Evolutionary conservation across 2,113 vertebrate species (phyloP), one percentile per base, ranked within the genome.

Genomic region (Mus spicilegus): DNA sequence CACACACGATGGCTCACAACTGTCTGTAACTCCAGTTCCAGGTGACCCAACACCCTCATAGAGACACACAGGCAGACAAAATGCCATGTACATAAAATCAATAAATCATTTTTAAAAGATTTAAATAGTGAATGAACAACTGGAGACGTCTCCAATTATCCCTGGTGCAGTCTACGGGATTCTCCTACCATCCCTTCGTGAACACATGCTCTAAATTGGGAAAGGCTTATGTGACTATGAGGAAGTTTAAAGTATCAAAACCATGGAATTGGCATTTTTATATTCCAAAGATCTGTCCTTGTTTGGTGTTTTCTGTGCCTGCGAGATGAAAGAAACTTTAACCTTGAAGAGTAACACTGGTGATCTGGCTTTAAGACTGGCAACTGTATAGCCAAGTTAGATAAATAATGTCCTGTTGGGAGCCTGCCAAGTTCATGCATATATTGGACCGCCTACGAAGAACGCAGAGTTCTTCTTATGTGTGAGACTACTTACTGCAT

Each of bases 381-480:
- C 63, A 72, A 19, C 42, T 84, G 36, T 92, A 77, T 87, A 91
- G 67, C 4, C 49, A 88, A 91, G 26, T 90, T 65, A 94, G 63
- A 94, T 9, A 89, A 69, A 95, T 0, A 4, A 46, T 65, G 7
- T 49, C 54, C 42, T 70, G 17, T 36, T 78, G 89, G 87, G 93
- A 91, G 49, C 82, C 56, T 77, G 91, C 56, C 14, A 95, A 89
- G 39, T 93, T 73, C 49, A 78, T 39, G 2, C 49, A 28, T 13
- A 11, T 30, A 91, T 5, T 39, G 12, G 39, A 89, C 82, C 1
- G 77, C 26, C 39, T 77, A 84, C 20, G 33, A 95, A 78, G 84
- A 96, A 92, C 4, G 67, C 82, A 5, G 84, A 24, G 5, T 93
- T 87, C 89, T 46, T 24, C 26, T 94, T 95, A 42, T 85, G 87